Conservation (phyloP, 2,888 invertebrate species). For the Micoletzkya japonica region DNA sequence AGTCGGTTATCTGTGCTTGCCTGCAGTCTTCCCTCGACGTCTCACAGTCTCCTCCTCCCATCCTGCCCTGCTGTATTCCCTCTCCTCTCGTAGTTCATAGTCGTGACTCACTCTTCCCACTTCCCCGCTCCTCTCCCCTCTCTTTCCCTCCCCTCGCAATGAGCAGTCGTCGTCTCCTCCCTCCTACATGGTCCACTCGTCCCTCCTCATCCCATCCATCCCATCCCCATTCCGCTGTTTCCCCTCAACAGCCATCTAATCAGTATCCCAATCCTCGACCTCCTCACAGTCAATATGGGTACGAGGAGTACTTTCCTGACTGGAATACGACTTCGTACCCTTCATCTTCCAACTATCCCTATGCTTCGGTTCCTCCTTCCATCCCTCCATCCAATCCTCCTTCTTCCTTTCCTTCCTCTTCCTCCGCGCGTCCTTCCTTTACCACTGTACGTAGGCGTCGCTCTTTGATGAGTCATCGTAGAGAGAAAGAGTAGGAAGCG, state of each 20-base stretch:
- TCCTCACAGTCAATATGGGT: too few species aligned
- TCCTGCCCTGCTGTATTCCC: too few species aligned
- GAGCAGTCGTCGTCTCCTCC: conserved; percentile 23
- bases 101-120: not conserved
- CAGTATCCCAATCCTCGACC: conserved; percentile 1
- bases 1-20: too few species aligned
- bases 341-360: not conserved
- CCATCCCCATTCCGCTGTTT: conserved; percentile 4
- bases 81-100: too few species aligned
- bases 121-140: not conserved
- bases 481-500: too few species aligned
- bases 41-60: too few species aligned
- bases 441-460: too few species aligned
- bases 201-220: not conserved
- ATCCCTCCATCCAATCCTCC: conserved; percentile 1
- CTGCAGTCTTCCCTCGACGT: too few species aligned
- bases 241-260: not conserved
- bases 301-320: too few species aligned
- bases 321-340: not conserved
- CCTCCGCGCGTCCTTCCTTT: too few species aligned
- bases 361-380: conserved; percentile 10
- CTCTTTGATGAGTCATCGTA: too few species aligned
- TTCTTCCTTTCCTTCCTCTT: not conserved
- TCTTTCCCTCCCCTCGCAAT: not conserved
- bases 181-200: not conserved